Percentiles rank a stretch among this genome's conserved stretches.
Conservation (phyloP, 2,888 invertebrate species). For the Lobophora halterata region DNA sequence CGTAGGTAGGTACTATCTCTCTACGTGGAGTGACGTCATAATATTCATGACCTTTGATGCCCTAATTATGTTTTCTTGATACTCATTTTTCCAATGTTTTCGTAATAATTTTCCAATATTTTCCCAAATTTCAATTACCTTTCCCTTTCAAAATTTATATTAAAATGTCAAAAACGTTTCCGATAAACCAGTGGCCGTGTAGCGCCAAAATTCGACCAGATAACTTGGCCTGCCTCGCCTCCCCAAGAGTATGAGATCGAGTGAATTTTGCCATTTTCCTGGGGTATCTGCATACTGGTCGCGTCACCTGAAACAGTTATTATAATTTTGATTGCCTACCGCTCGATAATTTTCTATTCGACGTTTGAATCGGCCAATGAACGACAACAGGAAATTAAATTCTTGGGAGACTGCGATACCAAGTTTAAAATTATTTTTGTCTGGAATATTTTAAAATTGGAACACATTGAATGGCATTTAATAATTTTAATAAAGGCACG, state of each 20-base stretch:
- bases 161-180: constrained; percentile 36
- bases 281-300: constrained; percentile 34
- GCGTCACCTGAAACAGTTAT: constrained; percentile 50
- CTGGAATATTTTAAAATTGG: constrained; percentile 15
- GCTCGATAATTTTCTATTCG: constrained; percentile 51
- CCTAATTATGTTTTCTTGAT: too few species aligned
- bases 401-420: constrained; percentile 29
- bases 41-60: too few species aligned
- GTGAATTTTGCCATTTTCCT: constrained; percentile 11
- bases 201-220: constrained; percentile 37
- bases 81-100: too few species aligned
- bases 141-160: constrained; percentile 33
- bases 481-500: too few species aligned
- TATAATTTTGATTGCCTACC: constrained; percentile 63
- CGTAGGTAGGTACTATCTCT: too few species aligned
- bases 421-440: constrained; percentile 26
- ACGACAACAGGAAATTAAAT: constrained; percentile 65
- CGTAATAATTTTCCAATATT: constrained; percentile 11
- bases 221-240: constrained; percentile 26
- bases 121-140: constrained; percentile 25
- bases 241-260: neutral
- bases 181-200: constrained; percentile 33
- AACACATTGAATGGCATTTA: too few species aligned
- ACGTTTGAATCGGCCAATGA: constrained; percentile 28
- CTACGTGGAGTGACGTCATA: too few species aligned